Conservation (phyloP, 2,888 invertebrate species). For the Heliconius ethilla region DNA sequence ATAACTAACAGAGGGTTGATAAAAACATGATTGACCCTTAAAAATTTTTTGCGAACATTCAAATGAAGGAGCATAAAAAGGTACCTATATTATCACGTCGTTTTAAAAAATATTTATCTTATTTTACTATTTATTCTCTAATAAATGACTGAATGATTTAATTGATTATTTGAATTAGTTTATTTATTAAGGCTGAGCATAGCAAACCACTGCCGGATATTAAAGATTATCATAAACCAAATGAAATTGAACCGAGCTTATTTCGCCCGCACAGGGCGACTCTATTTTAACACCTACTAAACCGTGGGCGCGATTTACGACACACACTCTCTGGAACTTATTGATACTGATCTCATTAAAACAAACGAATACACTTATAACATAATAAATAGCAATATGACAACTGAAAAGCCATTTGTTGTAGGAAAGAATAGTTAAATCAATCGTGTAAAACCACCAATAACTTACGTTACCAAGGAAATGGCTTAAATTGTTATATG, state of each 20-base stretch:
- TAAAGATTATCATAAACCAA: constrained; percentile 81
- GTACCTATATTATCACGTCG: constrained; percentile 39
- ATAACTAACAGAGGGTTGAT: constrained; percentile 51
- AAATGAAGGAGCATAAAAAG: constrained; percentile 32
- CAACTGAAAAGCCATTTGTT: constrained; percentile 2
- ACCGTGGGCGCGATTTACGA: constrained; percentile 78
- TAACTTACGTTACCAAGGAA: constrained; percentile 4
- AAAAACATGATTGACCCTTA: constrained; percentile 57
- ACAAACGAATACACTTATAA: constrained; percentile 12
- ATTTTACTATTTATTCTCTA: background rate
- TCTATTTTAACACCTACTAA: constrained; percentile 79
- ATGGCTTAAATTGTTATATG: constrained; percentile 9
- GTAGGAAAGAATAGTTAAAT: background rate
- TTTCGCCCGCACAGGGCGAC: constrained; percentile 76
- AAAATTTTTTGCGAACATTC: constrained; percentile 50
- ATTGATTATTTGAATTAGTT: constrained; percentile 45
- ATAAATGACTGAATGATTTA: background rate
- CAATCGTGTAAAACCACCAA: background rate
- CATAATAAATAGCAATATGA: constrained; percentile 24
- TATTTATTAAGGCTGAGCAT: constrained; percentile 66
- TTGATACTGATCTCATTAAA: constrained; percentile 28
- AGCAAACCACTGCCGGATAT: constrained; percentile 75
- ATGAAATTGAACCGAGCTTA: constrained; percentile 72
- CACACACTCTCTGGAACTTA: constrained; percentile 48
- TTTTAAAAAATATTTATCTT: background rate